Conservation (phyloP, 2,797 vertebrate species). For the Bucorvus abyssinicus region DNA sequence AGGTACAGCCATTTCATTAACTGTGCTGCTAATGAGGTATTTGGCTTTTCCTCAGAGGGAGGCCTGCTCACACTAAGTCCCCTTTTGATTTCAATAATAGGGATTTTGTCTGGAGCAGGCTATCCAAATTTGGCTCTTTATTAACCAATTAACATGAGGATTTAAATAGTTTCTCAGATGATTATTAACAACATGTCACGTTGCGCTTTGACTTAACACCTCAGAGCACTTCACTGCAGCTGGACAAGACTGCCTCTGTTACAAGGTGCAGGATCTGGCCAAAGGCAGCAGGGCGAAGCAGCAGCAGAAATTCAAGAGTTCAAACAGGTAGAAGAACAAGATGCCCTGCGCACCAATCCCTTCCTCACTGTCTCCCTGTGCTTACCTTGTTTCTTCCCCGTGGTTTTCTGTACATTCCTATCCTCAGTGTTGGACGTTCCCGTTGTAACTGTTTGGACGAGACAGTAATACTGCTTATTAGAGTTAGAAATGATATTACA, state of each 20-base stretch:
- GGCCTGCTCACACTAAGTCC: neutral
- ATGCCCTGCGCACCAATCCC: neutral
- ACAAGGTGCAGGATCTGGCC: neutral
- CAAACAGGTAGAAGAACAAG: neutral
- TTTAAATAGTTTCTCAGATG: neutral
- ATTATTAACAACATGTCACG: neutral
- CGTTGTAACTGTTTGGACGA: neutral
- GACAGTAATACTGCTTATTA: neutral
- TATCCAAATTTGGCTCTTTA: slow-evolving; percentile 13
- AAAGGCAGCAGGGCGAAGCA: neutral
- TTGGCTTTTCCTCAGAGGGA: slow-evolving; percentile 28
- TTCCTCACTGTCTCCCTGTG: neutral
- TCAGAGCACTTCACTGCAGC: neutral
- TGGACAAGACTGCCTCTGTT: neutral
- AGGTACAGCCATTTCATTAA: neutral
- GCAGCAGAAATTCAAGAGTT: neutral
- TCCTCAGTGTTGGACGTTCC: neutral
- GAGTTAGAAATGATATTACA: neutral
- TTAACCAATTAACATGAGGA: slow-evolving; percentile 14
- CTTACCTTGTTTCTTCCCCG: neutral
- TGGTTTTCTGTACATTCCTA: neutral
- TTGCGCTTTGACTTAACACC: slow-evolving; percentile 17
- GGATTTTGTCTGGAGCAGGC: neutral
- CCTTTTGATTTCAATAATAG: slow-evolving; percentile 4
- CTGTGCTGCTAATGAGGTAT: slow-evolving; percentile 3